These are phyloP conservation scores for Lithophane semibrunnea DNA, from an alignment of 2,888 invertebrate species.

Conservation along the genomic window DNA sequence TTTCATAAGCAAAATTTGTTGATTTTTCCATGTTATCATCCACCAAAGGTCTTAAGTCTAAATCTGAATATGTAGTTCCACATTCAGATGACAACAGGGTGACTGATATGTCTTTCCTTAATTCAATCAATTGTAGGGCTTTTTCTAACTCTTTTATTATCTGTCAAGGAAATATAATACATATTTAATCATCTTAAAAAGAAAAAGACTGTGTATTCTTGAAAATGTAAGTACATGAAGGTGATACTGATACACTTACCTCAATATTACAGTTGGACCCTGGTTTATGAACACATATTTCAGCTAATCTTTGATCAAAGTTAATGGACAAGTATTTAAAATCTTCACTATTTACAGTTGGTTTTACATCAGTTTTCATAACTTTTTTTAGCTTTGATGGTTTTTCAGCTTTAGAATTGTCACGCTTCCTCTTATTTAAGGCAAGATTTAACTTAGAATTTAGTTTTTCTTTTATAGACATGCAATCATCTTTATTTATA, in stretches of 20 bases:
- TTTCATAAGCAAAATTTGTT: constrained; percentile 91
- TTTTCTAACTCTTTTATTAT: constrained; percentile 94
- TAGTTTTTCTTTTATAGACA: constrained; percentile 86
- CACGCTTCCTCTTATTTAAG: constrained; percentile 86
- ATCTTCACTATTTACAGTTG: constrained; percentile 54
- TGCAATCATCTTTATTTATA: constrained; percentile 85
- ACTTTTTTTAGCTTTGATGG: constrained; percentile 81
- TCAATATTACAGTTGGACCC: constrained; percentile 77
- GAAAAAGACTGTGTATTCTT: not conserved
- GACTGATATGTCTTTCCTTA: constrained; percentile 87
- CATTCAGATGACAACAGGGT: constrained; percentile 95
- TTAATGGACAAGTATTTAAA: constrained; percentile 79
- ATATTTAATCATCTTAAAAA: not conserved
- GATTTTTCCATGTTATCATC: constrained; percentile 91
- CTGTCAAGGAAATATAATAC: constrained; percentile 83
- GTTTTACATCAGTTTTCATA: constrained; percentile 68
- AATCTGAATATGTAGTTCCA: constrained; percentile 94
- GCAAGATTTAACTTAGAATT: constrained; percentile 86
- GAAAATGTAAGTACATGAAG: not conserved
- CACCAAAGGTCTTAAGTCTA: constrained; percentile 94
- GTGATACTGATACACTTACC: constrained; percentile 72
- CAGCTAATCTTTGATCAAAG: constrained; percentile 82
- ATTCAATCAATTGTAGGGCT: constrained; percentile 89
- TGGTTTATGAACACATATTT: constrained; percentile 80
- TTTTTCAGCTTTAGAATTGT: constrained; percentile 80